These are phyloP conservation scores for Neocrepidodera transversa DNA, from an alignment of 2,888 invertebrate genomes.

Conservation along the genomic window DNA sequence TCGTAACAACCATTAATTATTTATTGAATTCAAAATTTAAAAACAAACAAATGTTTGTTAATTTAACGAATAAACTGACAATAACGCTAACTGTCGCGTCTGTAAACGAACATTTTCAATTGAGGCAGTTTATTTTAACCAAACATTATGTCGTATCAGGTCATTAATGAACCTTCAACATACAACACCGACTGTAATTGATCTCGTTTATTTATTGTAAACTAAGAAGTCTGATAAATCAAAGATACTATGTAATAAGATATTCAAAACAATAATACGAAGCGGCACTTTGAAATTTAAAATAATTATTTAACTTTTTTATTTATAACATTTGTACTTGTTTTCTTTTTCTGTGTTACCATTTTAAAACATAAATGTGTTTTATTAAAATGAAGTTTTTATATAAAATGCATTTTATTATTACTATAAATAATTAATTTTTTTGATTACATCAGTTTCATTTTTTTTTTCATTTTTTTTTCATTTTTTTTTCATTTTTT, in stretches of 20 bases:
- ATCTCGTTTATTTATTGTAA: conserved; percentile 12
- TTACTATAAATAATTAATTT: no score
- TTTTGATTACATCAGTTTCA: no score
- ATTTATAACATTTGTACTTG: no score
- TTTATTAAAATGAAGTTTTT: no score
- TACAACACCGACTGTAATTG: conserved; percentile 3
- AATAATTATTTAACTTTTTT: no score
- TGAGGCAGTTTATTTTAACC: background rate
- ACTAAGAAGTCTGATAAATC: conserved; percentile 7
- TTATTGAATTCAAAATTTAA: background rate
- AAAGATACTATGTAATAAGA: background rate
- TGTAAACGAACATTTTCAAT: background rate
- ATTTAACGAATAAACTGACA: background rate
- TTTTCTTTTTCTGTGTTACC: no score
- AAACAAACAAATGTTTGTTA: background rate
- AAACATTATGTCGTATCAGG: background rate
- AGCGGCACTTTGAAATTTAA: no score
- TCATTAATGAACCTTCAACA: conserved; percentile 4
- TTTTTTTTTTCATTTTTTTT: no score
- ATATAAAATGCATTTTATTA: no score
- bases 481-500: no score
- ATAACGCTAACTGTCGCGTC: background rate
- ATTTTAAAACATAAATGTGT: no score
- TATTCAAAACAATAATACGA: no score
- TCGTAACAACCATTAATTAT: background rate